These are phyloP conservation scores for Hydrochoerus hydrochaeris DNA, from an alignment of 2,113 vertebrate genomes.

Conservation along the genomic window DNA sequence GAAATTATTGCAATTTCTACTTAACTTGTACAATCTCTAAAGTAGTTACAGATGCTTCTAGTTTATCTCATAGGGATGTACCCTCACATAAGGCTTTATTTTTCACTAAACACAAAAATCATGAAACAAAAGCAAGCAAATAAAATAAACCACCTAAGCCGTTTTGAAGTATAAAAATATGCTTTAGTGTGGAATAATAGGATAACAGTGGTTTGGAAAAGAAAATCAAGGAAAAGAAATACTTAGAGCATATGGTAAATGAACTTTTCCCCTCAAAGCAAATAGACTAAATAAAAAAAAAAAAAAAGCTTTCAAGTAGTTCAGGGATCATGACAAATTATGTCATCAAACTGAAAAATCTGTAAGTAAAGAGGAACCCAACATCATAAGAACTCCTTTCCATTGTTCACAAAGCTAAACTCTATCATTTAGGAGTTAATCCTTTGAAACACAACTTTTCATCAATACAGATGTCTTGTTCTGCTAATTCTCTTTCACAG, in stretches of 20 bases:
- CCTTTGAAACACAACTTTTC: background rate
- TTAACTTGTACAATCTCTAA: background rate
- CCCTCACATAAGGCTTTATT: background rate
- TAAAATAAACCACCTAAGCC: background rate
- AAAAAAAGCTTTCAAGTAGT: background rate
- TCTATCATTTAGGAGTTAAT: background rate
- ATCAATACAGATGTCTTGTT: background rate
- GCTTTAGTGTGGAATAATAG: background rate
- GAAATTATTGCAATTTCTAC: background rate
- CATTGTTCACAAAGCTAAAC: background rate
- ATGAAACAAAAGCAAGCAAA: constrained; percentile 39
- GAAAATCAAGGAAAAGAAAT: constrained; percentile 3
- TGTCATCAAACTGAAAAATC: background rate
- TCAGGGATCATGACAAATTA: background rate
- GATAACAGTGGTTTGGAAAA: background rate
- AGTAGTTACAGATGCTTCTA: background rate
- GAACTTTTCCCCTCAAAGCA: background rate
- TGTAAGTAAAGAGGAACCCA: background rate
- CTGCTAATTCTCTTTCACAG: background rate
- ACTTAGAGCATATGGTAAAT: background rate
- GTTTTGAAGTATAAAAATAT: constrained; percentile 28
- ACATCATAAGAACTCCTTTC: background rate
- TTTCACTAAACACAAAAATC: background rate
- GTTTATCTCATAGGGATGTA: background rate
- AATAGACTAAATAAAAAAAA: background rate